Conservation (phyloP, 2,113 vertebrate species). For the Bubo scandiacus region DNA sequence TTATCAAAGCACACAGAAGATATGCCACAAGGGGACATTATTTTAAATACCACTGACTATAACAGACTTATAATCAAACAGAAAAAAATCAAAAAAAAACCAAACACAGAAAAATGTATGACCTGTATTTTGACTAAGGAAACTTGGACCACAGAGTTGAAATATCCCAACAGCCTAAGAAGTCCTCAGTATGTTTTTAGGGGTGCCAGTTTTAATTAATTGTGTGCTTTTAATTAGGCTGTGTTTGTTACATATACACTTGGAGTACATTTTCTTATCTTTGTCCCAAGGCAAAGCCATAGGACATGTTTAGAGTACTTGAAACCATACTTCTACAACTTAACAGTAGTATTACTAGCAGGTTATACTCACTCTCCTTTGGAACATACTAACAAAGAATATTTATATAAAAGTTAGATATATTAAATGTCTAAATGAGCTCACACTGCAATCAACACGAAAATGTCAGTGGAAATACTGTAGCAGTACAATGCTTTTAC, state of each 20-base stretch:
- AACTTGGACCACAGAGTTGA: neutral
- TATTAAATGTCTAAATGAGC: neutral
- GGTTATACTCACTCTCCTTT: neutral
- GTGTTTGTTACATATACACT: neutral
- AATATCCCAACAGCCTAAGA: neutral
- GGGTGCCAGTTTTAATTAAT: neutral
- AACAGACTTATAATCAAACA: neutral
- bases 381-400: neutral
- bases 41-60: neutral
- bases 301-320: neutral
- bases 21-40: rapidly evolving
- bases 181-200: neutral
- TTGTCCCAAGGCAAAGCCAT: neutral
- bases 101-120: too few species aligned
- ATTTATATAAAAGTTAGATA: neutral
- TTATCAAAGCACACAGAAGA: neutral
- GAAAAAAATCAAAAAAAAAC: neutral
- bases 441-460: neutral
- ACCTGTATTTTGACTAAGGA: neutral
- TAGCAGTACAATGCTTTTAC: neutral
- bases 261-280: neutral
- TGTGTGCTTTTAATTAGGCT: neutral
- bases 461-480: neutral
- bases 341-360: neutral
- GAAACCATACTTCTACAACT: neutral